Conservation (phyloP, 1,140 invertebrate genomes). For the Heterodera schachtii region DNA sequence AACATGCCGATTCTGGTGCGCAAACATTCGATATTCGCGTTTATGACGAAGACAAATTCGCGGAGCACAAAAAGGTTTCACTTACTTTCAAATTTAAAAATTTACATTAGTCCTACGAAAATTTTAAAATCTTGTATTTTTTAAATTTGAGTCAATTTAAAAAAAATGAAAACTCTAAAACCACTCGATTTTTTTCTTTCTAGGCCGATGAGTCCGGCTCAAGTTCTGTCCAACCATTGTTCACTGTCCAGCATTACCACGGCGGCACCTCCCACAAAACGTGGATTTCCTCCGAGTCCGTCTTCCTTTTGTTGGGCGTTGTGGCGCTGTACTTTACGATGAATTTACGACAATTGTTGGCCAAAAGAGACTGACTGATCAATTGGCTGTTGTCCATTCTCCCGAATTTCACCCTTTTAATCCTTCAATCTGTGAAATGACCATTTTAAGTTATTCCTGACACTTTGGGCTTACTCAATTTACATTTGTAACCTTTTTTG, state of each 20-base stretch:
- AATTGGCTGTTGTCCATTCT: too few species aligned
- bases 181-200: too few species aligned
- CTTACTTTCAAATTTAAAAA: conserved; percentile 62
- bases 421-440: too few species aligned
- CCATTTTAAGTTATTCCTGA: too few species aligned
- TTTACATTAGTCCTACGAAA: background rate
- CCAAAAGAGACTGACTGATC: conserved; percentile 12
- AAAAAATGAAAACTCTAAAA: background rate
- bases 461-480: too few species aligned
- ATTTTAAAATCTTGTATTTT: conserved; percentile 10
- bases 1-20: conserved; percentile 48
- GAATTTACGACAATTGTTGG: conserved; percentile 38
- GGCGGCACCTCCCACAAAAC: conserved; percentile 55
- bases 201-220: conserved; percentile 68
- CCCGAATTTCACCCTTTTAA: too few species aligned
- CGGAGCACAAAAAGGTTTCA: conserved; percentile 59
- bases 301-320: conserved; percentile 50
- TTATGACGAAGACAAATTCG: conserved; percentile 59
- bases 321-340: conserved; percentile 52
- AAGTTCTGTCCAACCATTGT: conserved; percentile 65
- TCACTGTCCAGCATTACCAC: conserved; percentile 66
- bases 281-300: conserved; percentile 54
- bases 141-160: conserved; percentile 8
- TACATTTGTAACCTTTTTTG: too few species aligned
- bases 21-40: conserved; percentile 60